Percentiles rank a stretch among this genome's conserved stretches.
Evolutionary conservation across 2,797 vertebrate genomes (phyloP).

Genomic region (Diceros bicornis): DNA sequence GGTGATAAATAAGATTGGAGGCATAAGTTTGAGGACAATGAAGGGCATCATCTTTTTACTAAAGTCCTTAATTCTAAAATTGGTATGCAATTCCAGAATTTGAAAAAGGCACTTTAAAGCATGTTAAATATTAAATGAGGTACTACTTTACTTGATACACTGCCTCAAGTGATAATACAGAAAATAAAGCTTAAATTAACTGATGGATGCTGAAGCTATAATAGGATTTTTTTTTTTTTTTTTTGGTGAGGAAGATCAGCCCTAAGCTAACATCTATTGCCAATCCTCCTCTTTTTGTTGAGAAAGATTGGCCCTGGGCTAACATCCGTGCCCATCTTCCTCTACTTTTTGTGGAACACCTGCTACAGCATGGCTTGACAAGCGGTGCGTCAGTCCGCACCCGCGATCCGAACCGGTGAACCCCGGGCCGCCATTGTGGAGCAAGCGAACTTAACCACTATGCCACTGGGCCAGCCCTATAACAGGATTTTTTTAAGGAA

Average conservation of each 20-base stretch:
- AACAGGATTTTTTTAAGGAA: neutral
- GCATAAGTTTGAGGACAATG: neutral
- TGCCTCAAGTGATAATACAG: neutral
- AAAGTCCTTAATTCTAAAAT: constrained; percentile 29
- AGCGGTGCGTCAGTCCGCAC: no score
- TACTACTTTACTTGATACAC: neutral
- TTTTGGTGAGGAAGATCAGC: no score
- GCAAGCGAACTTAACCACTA: no score
- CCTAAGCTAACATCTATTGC: no score
- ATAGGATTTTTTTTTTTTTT: neutral
- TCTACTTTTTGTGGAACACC: no score
- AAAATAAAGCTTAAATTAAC: constrained; percentile 6
- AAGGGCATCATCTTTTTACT: neutral
- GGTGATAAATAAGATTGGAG: neutral
- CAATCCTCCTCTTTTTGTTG: no score
- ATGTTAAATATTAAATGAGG: constrained; percentile 33
- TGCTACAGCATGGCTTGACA: no score
- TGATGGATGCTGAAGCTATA: neutral
- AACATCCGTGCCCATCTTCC: no score
- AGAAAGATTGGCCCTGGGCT: no score
- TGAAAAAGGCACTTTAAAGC: neutral
- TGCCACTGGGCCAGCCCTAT: neutral
- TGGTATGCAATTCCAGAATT: neutral
- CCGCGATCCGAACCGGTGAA: no score
- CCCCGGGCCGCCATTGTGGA: no score